Conservation (phyloP, 2,888 invertebrate species). For the Tuta absoluta region DNA sequence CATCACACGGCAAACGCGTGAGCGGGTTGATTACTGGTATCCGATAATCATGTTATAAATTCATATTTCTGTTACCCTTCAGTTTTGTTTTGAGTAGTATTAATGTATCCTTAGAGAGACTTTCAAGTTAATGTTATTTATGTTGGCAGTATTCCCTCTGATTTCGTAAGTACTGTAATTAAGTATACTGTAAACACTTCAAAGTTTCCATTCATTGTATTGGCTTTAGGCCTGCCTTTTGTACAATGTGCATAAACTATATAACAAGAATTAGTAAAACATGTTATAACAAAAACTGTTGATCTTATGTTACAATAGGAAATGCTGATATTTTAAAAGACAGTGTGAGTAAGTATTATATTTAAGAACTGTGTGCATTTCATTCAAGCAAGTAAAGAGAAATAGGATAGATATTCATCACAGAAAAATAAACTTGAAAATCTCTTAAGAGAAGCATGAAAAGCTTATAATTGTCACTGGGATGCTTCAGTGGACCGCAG, state of each 20-base stretch:
- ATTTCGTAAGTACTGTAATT: no score
- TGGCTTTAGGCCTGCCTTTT: no score
- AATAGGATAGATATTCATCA: neutral
- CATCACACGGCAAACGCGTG: no score
- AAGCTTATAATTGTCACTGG: conserved; percentile 6
- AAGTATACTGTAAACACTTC: no score
- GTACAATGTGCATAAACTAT: no score
- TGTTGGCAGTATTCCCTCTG: no score
- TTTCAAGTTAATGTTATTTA: neutral
- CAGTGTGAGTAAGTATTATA: neutral
- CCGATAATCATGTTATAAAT: no score
- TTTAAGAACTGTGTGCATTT: neutral
- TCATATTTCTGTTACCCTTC: neutral
- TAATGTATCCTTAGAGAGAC: conserved; percentile 1
- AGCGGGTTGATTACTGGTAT: no score
- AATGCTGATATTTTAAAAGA: neutral
- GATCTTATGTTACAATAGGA: neutral
- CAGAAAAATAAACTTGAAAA: conserved; percentile 5
- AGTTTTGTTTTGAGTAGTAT: conserved; percentile 14
- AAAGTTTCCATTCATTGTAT: no score
- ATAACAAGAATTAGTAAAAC: no score
- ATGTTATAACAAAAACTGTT: no score
- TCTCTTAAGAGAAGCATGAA: conserved; percentile 13
- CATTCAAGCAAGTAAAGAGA: neutral
- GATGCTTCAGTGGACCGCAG: conserved; percentile 12